Conservation (phyloP, 2,113 vertebrate genomes). For the Tylochromis polylepis region DNA sequence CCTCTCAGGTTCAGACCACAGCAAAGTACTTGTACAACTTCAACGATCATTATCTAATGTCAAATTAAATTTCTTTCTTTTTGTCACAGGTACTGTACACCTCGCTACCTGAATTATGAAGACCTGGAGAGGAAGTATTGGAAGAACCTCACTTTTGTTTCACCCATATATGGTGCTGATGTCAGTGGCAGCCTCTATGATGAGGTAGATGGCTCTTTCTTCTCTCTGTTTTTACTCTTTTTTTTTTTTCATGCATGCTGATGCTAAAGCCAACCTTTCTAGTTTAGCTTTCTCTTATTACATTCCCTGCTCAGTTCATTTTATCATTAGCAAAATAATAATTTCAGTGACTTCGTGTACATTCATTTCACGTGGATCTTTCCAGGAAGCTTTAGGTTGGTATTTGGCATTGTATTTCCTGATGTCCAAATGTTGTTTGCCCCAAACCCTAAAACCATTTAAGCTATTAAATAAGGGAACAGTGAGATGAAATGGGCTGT, state of each 20-base stretch:
- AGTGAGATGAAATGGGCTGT: background rate
- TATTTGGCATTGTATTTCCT: background rate
- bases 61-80: background rate
- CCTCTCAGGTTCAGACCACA: background rate
- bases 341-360: background rate
- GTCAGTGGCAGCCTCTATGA: conserved; percentile 94
- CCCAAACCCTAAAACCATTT: background rate
- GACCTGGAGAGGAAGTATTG: conserved; percentile 98
- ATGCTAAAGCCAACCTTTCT: background rate
- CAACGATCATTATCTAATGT: background rate
- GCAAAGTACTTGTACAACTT: background rate
- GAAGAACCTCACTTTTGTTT: conserved; percentile 97
- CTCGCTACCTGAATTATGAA: conserved; percentile 95
- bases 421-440: too few relatives aligned
- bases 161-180: conserved; percentile 95
- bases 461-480: background rate
- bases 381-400: background rate
- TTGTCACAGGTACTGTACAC: conserved; percentile 86
- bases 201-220: conserved; percentile 71
- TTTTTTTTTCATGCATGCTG: background rate
- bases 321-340: background rate
- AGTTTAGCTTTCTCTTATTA: background rate
- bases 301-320: background rate
- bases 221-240: background rate
- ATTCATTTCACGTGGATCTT: background rate